A percentile compares a stretch with the other conserved stretches of the same genome.
phyloP scores from a whole-genome alignment of 2,888 invertebrate genomes.

The Drosophila subquinaria region DNA sequence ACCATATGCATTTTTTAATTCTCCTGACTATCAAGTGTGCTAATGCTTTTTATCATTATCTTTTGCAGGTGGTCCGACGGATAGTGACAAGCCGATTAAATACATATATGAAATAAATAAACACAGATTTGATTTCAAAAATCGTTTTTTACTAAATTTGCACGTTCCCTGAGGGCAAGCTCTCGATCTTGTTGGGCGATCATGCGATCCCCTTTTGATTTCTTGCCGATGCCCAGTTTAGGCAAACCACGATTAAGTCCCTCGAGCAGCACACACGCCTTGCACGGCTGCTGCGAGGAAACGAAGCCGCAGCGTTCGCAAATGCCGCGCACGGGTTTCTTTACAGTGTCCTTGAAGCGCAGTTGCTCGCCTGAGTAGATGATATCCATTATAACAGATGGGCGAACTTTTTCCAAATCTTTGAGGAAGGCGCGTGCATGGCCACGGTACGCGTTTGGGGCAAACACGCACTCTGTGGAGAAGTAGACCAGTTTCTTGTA shows the following conservation, averaged over 20 bases:
- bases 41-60: conserved; percentile 26
- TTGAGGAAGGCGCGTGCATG: conserved; percentile 96
- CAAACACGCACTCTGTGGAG: conserved; percentile 99
- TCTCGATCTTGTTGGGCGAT: conserved; percentile 87
- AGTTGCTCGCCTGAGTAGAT: conserved; percentile 96
- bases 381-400: conserved; percentile 96
- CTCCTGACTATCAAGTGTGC: background rate
- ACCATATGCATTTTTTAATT: background rate
- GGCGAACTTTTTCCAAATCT: conserved; percentile 96
- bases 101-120: conserved; percentile 15
- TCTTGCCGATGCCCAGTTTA: conserved; percentile 95
- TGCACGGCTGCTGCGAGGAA: conserved; percentile 97
- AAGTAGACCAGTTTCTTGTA: conserved; percentile 98
- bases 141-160: conserved; percentile 85
- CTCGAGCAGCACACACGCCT: conserved; percentile 97
- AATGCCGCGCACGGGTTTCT: conserved; percentile 92
- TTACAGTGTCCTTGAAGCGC: conserved; percentile 92
- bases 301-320: conserved; percentile 96
- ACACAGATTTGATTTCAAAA: conserved; percentile 70
- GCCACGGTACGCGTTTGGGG: conserved; percentile 98
- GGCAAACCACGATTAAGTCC: conserved; percentile 97
- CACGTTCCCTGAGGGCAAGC: conserved; percentile 82
- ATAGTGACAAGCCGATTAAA: background rate
- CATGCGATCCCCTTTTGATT: conserved; percentile 91
- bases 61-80: conserved; percentile 29